phyloP scores from a whole-genome alignment of 2,113 vertebrate species.

The Calypte anna region DNA sequence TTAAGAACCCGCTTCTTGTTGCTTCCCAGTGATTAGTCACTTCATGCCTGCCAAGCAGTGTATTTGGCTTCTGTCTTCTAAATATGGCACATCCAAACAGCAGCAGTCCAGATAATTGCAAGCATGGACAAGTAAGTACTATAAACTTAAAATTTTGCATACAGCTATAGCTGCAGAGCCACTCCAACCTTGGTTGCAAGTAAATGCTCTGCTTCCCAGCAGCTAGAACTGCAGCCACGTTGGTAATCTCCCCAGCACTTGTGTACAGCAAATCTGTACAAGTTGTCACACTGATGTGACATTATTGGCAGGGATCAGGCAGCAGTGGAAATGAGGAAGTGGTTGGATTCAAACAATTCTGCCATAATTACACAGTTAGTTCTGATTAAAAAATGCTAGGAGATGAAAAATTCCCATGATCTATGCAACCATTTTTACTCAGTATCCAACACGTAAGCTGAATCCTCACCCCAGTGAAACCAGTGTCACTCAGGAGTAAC shows the following conservation, averaged over 20 bases:
- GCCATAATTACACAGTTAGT: neutral
- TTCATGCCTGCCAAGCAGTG: neutral
- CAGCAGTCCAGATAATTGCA: neutral
- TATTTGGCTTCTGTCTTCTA: neutral
- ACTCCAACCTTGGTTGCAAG: neutral
- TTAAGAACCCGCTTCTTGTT: neutral
- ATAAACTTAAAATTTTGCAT: neutral
- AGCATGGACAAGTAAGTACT: neutral
- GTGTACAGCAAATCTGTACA: neutral
- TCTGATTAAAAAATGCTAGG: neutral
- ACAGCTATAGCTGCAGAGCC: neutral
- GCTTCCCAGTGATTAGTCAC: neutral
- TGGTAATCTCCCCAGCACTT: neutral
- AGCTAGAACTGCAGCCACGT: neutral
- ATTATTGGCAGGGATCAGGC: neutral
- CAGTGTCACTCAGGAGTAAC: neutral
- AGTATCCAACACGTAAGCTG: fast-evolving
- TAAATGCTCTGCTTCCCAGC: neutral
- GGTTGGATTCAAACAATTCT: neutral
- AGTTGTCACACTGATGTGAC: neutral
- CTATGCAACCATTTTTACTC: neutral
- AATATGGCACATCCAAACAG: neutral
- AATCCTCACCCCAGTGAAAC: neutral
- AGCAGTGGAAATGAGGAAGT: neutral
- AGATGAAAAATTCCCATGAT: neutral